Evolutionary conservation across 2,888 invertebrate genomes (phyloP).

Genomic region (Amphiduros pacificus): DNA sequence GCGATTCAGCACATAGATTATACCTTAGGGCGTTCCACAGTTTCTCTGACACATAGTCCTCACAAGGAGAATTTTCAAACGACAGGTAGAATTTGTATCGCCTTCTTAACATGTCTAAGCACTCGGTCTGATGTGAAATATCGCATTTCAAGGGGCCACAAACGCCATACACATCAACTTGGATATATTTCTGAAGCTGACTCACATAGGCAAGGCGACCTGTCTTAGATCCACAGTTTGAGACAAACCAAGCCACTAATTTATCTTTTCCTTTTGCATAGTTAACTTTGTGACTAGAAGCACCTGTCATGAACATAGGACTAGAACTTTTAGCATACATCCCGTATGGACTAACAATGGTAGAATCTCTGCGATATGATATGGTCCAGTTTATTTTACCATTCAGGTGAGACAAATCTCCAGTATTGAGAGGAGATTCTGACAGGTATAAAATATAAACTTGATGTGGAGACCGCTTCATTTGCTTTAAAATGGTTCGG

Average conservation of each 20-base stretch:
- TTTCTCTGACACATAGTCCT: slow-evolving; percentile 35
- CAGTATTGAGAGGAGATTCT: slow-evolving; percentile 94
- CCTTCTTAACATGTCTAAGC: slow-evolving; percentile 6
- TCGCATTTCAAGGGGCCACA: slow-evolving; percentile 81
- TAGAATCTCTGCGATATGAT: slow-evolving; percentile 91
- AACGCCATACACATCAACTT: slow-evolving; percentile 48
- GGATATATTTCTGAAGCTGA: slow-evolving; percentile 82
- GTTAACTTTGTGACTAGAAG: slow-evolving; percentile 27
- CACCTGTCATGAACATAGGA: slow-evolving; percentile 65
- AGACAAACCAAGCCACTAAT: slow-evolving; percentile 96
- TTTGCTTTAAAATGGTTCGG: too few relatives aligned
- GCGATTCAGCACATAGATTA: not conserved
- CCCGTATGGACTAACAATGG: slow-evolving; percentile 94
- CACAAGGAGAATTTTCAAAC: slow-evolving; percentile 34
- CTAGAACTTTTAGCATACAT: slow-evolving; percentile 90
- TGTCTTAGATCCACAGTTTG: slow-evolving; percentile 93
- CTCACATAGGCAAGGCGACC: slow-evolving; percentile 83
- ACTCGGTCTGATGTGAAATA: slow-evolving; percentile 5
- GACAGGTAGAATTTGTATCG: slow-evolving; percentile 33
- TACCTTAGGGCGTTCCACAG: slow-evolving; percentile 25
- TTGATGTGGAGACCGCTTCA: slow-evolving; percentile 10
- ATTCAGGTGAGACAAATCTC: slow-evolving; percentile 72
- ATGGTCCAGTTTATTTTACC: slow-evolving; percentile 90
- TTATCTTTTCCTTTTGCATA: slow-evolving; percentile 82
- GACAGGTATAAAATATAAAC: slow-evolving; percentile 87